Base-by-base conservation (phyloP, 2,888 invertebrate genomes). In the Melanotus villosus region DNA sequence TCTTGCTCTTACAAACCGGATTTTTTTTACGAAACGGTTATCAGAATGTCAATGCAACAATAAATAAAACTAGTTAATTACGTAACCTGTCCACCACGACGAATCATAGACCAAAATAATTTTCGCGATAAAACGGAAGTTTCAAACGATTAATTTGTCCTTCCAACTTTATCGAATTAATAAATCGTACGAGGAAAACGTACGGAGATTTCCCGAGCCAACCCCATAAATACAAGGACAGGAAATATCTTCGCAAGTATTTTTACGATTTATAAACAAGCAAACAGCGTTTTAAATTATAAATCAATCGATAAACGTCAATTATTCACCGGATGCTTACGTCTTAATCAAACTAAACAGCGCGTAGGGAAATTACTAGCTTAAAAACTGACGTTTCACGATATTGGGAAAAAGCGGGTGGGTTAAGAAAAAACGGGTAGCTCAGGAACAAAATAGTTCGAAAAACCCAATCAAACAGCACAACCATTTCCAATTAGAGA, bases 241-340 rank as follows among this genome's bases (percentile, higher is more conserved):
- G 26, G 50, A 23, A 50, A 6, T 23, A 50, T 26, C 26, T 16
- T 12, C n/a, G 23, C 14, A 10, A 26, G 23, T 9, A 12, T 21
- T 21, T 56, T 56, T 56, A 56, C 36, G 56, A 56, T 21, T 30
- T 18, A 19, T 50, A 62, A 62, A 34, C 47, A 62, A 50, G 38
- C 60, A 36, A 41, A 36, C 56, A 36, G 9, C 41, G 41, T n/a
- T 14, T 16, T 23, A 50, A 62, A 52, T 62, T 54, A 63, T 54
- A 63, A 63, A 63, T 52, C 63, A 23, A 54, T 63, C 52, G 41
- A 52, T 63, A 52, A 54, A 41, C 16, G 58, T 18, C 43, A 58
- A 58, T 58, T 58, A 26, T 23, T 12, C 41, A 26, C 43, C 58
- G 58, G 56, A 58, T 41, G 12, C 10, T 58, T 16, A 21, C 38